Conservation (phyloP, 2,113 vertebrate species). For the Vicugna pacos region DNA sequence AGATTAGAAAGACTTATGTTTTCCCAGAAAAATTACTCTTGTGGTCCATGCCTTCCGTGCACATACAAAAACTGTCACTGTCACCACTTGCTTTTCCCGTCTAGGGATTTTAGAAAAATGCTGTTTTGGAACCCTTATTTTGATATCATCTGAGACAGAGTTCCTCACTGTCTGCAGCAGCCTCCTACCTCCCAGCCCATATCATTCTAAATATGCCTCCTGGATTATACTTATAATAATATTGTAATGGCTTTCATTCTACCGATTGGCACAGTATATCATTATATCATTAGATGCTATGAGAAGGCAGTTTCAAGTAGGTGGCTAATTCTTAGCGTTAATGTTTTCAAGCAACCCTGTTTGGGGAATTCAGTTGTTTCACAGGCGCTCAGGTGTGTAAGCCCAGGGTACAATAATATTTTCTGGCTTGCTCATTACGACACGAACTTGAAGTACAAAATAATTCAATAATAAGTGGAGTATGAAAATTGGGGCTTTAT, state of each 20-base stretch:
- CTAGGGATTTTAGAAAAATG: conserved; percentile 40
- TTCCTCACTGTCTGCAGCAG: not conserved
- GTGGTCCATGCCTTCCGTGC: not conserved
- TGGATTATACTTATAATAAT: conserved; percentile 67
- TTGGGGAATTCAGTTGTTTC: conserved; percentile 64
- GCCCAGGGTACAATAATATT: conserved; percentile 58
- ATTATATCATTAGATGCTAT: conserved; percentile 80
- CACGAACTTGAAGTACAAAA: conserved; percentile 51
- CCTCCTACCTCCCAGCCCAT: conserved; percentile 54
- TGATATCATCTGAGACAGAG: conserved; percentile 52
- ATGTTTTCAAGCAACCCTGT: conserved; percentile 65
- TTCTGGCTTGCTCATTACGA: conserved; percentile 65
- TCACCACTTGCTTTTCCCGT: conserved; percentile 37
- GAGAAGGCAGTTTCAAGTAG: conserved; percentile 66
- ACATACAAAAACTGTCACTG: conserved; percentile 1
- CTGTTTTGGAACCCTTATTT: conserved; percentile 57
- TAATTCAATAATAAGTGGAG: conserved; percentile 57
- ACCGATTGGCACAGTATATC: conserved; percentile 63
- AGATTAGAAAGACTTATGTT: conserved; percentile 29
- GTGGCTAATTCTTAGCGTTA: conserved; percentile 52
- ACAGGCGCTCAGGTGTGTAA: conserved; percentile 72
- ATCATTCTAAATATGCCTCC: conserved; percentile 74
- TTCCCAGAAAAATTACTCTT: conserved; percentile 40
- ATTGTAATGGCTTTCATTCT: conserved; percentile 73
- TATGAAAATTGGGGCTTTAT: conserved; percentile 25